Conservation (phyloP, 2,797 vertebrate genomes). For the Hippoglossus hippoglossus region DNA sequence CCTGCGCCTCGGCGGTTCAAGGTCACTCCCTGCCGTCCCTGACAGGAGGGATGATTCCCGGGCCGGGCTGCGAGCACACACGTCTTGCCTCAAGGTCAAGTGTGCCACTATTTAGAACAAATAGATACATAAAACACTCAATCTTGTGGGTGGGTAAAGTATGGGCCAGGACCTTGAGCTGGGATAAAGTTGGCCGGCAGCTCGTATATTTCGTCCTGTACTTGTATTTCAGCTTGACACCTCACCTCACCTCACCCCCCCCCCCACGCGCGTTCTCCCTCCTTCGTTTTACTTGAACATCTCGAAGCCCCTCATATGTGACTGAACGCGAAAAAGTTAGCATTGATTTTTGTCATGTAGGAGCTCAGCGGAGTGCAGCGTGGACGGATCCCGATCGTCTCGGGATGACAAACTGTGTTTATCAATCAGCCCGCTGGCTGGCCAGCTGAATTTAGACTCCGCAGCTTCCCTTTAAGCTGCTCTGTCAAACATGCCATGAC, state of each 20-base stretch:
- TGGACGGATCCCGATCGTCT: constrained; percentile 39
- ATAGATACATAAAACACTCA: constrained; percentile 85
- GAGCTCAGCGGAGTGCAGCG: constrained; percentile 57
- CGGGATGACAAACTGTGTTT: constrained; percentile 64
- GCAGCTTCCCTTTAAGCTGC: constrained; percentile 64
- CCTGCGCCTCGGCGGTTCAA: constrained; percentile 81
- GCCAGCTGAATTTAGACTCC: constrained; percentile 69
- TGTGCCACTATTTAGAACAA: constrained; percentile 84
- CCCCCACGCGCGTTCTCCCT: background rate
- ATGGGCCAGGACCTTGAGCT: constrained; percentile 73
- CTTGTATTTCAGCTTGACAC: constrained; percentile 78
- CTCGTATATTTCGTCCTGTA: constrained; percentile 77
- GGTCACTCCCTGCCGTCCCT: constrained; percentile 76
- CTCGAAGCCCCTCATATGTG: constrained; percentile 61
- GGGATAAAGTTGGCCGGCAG: constrained; percentile 71
- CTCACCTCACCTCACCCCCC: constrained; percentile 30
- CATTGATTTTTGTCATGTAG: constrained; percentile 72
- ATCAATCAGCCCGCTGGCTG: constrained; percentile 56
- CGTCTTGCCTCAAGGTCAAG: constrained; percentile 84
- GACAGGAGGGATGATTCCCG: constrained; percentile 84
- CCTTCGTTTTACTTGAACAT: constrained; percentile 25
- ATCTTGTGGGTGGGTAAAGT: constrained; percentile 74
- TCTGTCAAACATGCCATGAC: constrained; percentile 74
- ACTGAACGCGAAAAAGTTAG: constrained; percentile 64
- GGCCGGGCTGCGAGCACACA: constrained; percentile 71